Conservation (phyloP, 2,797 vertebrate genomes). For the Betta splendens region DNA sequence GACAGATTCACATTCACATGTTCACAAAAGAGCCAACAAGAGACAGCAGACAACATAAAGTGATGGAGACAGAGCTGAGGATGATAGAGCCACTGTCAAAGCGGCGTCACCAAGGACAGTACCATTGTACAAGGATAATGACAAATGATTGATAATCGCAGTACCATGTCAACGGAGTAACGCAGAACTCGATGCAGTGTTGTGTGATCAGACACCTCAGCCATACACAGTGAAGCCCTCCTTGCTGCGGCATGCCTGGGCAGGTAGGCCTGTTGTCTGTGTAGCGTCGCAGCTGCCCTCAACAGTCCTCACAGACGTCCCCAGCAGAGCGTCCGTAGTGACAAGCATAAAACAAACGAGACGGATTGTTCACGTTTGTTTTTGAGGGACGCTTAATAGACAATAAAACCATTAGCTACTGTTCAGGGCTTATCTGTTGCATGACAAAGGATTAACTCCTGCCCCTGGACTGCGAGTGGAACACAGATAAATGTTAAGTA, state of each 20-base stretch:
- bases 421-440: not conserved
- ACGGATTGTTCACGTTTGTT: conserved; percentile 6
- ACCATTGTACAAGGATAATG: no score
- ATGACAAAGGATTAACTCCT: not conserved
- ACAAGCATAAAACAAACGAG: conserved; percentile 33
- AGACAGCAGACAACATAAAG: no score
- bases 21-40: no score
- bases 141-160: no score
- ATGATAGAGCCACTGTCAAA: no score
- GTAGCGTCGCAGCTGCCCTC: not conserved
- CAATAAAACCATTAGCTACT: not conserved
- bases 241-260: conserved; percentile 40
- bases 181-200: not conserved
- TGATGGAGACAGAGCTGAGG: no score
- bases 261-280: conserved; percentile 32
- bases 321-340: conserved; percentile 45
- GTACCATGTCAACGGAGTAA: not conserved
- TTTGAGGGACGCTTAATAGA: not conserved
- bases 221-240: conserved; percentile 26
- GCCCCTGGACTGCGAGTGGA: not conserved
- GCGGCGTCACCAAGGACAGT: no score
- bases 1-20: no score
- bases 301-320: conserved; percentile 20
- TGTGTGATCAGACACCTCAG: not conserved
- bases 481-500: conserved; percentile 1